A percentile compares a stretch with the other conserved stretches of the same genome.
Conservation (phyloP, 2,888 invertebrate genomes). For the Dasysyrphus albostriatus region DNA sequence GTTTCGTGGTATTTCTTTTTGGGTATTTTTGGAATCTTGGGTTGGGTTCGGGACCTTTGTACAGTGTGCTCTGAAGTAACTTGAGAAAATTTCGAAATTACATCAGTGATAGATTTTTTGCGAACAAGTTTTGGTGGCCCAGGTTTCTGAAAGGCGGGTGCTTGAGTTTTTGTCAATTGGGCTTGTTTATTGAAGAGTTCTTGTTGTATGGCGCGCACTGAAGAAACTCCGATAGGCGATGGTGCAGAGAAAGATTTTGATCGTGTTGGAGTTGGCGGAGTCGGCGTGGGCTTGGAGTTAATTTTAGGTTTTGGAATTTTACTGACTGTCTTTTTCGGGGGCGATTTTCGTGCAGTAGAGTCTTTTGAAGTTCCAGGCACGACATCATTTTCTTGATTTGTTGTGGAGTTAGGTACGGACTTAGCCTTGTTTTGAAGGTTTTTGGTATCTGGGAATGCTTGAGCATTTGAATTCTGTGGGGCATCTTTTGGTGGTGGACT, state of each 20-base stretch:
- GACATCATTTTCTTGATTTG: background rate
- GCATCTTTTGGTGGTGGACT: background rate
- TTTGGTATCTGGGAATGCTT: background rate
- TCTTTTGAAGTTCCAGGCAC: constrained; percentile 48
- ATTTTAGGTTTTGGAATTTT: constrained; percentile 79
- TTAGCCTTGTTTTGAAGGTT: background rate
- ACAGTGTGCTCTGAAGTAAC: constrained; percentile 53
- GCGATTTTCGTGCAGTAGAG: constrained; percentile 14
- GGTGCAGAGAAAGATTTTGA: constrained; percentile 82
- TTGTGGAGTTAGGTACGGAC: background rate
- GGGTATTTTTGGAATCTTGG: constrained; percentile 81
- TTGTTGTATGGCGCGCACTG: constrained; percentile 82
- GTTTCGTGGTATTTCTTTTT: constrained; percentile 86
- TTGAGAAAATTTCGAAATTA: constrained; percentile 80
- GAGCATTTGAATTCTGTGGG: background rate
- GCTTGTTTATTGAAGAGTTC: constrained; percentile 80
- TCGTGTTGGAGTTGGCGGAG: constrained; percentile 79
- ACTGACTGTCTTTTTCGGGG: constrained; percentile 70
- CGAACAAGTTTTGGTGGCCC: constrained; percentile 77
- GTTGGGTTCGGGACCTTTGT: constrained; percentile 80
- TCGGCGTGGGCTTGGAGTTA: constrained; percentile 63
- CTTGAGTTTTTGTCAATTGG: constrained; percentile 49
- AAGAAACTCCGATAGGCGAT: constrained; percentile 81
- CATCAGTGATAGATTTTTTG: constrained; percentile 81
- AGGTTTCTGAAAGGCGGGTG: constrained; percentile 77